These are phyloP conservation scores for Drosophila rufa DNA, from an alignment of 1,140 invertebrate genomes.

Conservation along the genomic window DNA sequence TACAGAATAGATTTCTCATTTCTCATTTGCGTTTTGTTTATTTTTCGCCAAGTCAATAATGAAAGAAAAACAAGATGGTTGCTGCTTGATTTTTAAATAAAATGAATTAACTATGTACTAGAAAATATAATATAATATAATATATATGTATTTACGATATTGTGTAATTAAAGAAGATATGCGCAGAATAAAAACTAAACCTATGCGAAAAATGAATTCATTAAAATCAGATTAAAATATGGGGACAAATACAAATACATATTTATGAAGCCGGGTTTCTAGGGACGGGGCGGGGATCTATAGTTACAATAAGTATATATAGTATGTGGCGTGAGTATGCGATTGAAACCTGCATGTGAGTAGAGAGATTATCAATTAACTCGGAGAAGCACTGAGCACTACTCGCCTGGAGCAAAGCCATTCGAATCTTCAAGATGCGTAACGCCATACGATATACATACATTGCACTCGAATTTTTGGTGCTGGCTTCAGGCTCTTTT, in stretches of 20 bases:
- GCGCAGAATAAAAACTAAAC: constrained; percentile 66
- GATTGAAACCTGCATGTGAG: constrained; percentile 55
- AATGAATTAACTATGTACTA: constrained; percentile 64
- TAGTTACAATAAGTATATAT: constrained; percentile 7
- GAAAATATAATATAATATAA: constrained; percentile 43
- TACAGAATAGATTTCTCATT: constrained; percentile 52
- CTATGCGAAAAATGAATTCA: constrained; percentile 51
- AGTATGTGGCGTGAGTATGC: constrained; percentile 13
- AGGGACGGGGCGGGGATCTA: constrained; percentile 4
- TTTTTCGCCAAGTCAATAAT: constrained; percentile 57
- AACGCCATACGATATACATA: no score
- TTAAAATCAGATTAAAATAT: no score
- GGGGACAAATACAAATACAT: constrained; percentile 38
- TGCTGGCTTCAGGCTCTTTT: no score
- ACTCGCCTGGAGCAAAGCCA: constrained; percentile 30
- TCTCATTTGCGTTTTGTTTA: constrained; percentile 38
- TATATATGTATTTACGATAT: constrained; percentile 65
- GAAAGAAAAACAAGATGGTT: constrained; percentile 59
- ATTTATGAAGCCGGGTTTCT: constrained; percentile 9
- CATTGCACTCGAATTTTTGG: no score
- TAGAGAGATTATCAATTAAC: constrained; percentile 39
- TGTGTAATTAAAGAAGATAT: constrained; percentile 70
- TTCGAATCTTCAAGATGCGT: no score
- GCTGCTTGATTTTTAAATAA: constrained; percentile 65
- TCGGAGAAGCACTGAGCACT: constrained; percentile 34